Evolutionary conservation across 2,113 vertebrate genomes (phyloP).

Genomic region (Coracopsis vasa): DNA sequence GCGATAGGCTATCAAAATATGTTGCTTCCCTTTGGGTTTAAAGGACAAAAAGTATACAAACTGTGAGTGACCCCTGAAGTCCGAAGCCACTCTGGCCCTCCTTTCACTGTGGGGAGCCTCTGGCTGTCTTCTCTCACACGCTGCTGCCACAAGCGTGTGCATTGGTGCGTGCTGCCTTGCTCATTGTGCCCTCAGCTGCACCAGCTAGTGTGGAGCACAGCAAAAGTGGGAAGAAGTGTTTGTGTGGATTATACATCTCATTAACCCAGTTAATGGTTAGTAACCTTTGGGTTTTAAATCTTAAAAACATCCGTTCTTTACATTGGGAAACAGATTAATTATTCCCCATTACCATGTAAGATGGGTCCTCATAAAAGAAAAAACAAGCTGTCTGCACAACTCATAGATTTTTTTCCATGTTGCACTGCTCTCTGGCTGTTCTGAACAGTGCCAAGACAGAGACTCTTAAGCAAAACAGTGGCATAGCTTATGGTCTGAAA

Average conservation of each 20-base stretch:
- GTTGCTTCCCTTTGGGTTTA: background rate
- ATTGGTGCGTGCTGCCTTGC: background rate
- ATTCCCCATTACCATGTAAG: background rate
- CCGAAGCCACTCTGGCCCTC: background rate
- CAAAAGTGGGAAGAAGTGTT: background rate
- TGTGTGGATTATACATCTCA: background rate
- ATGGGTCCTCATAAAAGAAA: background rate
- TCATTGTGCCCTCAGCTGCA: rapidly evolving
- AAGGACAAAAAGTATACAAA: background rate
- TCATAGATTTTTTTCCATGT: background rate
- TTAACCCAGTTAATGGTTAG: background rate
- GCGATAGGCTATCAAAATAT: background rate
- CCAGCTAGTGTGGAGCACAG: background rate
- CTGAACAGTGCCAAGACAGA: background rate
- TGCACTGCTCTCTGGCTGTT: background rate
- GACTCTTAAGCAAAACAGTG: background rate
- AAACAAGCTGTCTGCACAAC: background rate
- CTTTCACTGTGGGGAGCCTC: background rate
- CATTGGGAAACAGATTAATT: background rate
- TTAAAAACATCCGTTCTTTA: background rate
- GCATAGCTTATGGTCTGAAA: background rate
- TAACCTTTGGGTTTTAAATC: background rate
- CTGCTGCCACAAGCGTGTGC: background rate
- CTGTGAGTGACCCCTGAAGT: background rate
- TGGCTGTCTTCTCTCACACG: rapidly evolving